Evolutionary conservation across 2,113 vertebrate species (phyloP), one percentile per base, ranked within the genome.

Genomic region (Mesitornis unicolor): DNA sequence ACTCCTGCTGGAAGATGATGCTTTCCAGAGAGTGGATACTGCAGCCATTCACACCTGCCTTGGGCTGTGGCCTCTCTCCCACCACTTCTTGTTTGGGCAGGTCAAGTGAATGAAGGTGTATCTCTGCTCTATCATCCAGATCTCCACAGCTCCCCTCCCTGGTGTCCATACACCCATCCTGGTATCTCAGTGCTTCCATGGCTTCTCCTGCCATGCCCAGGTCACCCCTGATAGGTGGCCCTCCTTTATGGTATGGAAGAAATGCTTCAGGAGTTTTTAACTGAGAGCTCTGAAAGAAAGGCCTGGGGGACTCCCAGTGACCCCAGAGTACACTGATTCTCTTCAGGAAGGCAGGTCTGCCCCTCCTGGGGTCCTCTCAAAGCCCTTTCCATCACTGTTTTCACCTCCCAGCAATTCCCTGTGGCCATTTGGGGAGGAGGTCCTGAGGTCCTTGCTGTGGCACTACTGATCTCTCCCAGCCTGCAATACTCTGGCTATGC

Each of bases 101-200:
- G 29, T 57, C 69, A 57, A 21, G 25, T 0, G 1, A 67, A 50
- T 0, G 0, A 50, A 68, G 40, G 24, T 28, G 6, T 56, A 36
- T 38, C 35, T 61, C 53, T 42, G 19, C 25, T 69, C 16, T 19
- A 22, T n/a, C 43, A 42, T 22, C 45, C 61, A 64, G n/a, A 56
- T 45, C 20, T 21, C 33, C 21, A 20, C 0, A 2, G 35, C 16
- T 40, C 36, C 36, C 54, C 8, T 76, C 20, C 38, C 40, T 67
- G 21, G 29, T 77, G 75, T 56, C 36, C 11, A 18, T 18, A 29
- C 25, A 47, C 26, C 24, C 5, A 5, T 21, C 25, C 28, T 53
- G 13, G 9, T 38, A 75, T 24, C 56, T 70, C 35, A 31, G 24
- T 0, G 1, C 31, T 63, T 74, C 54, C 36, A 48, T 3, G 0